These are phyloP conservation scores for Ormyrus thymus DNA, from an alignment of 2,888 invertebrate species.

Conservation along the genomic window DNA sequence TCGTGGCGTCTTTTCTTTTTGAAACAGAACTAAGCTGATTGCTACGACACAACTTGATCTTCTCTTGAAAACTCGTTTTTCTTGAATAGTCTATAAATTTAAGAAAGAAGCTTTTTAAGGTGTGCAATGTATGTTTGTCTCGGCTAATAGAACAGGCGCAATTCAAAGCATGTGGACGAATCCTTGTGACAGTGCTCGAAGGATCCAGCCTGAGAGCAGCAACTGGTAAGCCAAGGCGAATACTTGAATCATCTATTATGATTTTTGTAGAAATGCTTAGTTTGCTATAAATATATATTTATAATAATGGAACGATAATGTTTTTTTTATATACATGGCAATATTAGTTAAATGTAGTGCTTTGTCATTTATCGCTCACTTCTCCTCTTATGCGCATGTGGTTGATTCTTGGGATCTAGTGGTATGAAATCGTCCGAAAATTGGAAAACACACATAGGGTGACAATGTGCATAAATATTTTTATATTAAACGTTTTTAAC, in stretches of 20 bases:
- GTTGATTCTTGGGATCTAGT: constrained; percentile 43
- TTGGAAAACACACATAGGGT: constrained; percentile 27
- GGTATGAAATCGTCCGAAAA: constrained; percentile 32
- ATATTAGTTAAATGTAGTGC: constrained; percentile 17
- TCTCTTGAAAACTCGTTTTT: not conserved
- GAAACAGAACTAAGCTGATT: too few species aligned
- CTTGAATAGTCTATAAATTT: too few species aligned
- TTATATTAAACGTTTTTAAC: constrained; percentile 26
- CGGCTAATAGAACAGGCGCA: constrained; percentile 76
- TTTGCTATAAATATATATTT: not conserved
- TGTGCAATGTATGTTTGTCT: constrained; percentile 59
- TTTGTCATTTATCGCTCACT: constrained; percentile 33
- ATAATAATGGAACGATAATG: not conserved
- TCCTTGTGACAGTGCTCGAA: constrained; percentile 76
- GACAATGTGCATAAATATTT: constrained; percentile 40
- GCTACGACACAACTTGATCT: not conserved
- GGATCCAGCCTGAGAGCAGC: constrained; percentile 70
- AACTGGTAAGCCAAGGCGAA: constrained; percentile 67
- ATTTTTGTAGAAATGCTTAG: not conserved
- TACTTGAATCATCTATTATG: not conserved
- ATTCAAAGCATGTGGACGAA: constrained; percentile 79
- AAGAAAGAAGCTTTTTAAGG: constrained; percentile 28
- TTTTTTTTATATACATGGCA: constrained; percentile 27
- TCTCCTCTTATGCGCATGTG: constrained; percentile 47
- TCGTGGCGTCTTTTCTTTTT: too few species aligned